Evolutionary conservation across 2,888 invertebrate genomes (phyloP).

Genomic region (Agonum fuliginosum): DNA sequence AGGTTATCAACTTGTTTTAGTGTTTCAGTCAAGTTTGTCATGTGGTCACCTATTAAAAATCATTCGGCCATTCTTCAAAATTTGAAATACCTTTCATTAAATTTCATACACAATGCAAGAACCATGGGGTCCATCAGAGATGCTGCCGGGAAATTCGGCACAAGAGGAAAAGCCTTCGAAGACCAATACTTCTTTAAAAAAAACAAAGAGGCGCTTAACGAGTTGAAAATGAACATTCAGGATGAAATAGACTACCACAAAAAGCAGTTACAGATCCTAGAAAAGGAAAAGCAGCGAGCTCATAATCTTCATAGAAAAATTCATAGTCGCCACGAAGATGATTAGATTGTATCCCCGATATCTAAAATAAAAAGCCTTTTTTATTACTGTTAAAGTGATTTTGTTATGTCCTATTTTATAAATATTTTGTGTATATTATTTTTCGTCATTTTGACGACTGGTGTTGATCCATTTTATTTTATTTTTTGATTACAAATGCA

Average conservation of each 20-base stretch:
- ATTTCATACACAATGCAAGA: neutral
- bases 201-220: conserved; percentile 6
- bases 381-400: too few species aligned
- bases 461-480: too few species aligned
- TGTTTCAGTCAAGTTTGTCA: neutral
- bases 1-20: too few species aligned
- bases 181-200: conserved; percentile 46
- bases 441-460: too few species aligned
- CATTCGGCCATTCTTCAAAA: neutral
- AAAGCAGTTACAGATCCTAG: neutral
- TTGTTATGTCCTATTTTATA: too few species aligned
- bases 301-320: too few species aligned
- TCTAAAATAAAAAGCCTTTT: too few species aligned
- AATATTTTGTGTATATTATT: too few species aligned
- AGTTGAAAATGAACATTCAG: neutral
- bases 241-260: conserved; percentile 5
- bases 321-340: too few species aligned
- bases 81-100: neutral
- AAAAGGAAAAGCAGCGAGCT: neutral
- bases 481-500: too few species aligned
- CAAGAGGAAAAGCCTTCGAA: conserved; percentile 42
- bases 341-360: too few species aligned
- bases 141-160: conserved; percentile 31
- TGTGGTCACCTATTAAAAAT: neutral
- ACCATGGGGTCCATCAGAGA: conserved; percentile 5